These are phyloP conservation scores for Portevinia maculata DNA, from an alignment of 2,888 invertebrate species.

Conservation along the genomic window DNA sequence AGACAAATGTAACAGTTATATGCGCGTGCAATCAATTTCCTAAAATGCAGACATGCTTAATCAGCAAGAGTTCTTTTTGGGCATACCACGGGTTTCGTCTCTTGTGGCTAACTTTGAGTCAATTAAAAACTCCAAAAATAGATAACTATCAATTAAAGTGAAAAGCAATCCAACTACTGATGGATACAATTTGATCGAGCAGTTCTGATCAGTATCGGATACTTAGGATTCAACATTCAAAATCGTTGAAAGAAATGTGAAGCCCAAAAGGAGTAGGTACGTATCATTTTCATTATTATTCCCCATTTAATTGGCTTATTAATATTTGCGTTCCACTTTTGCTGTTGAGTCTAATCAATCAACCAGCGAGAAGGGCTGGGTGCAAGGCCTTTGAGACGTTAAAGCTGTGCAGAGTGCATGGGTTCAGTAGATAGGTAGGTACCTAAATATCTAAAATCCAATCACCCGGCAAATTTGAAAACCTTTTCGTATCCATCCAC, in stretches of 20 bases:
- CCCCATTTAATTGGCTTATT: conserved; percentile 60
- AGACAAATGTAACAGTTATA: conserved; percentile 28
- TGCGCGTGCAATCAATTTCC: conserved; percentile 56
- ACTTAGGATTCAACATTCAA: conserved; percentile 4
- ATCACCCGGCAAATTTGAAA: conserved; percentile 42
- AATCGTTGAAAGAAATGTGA: conserved; percentile 25
- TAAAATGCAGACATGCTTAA: conserved; percentile 52
- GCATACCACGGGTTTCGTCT: conserved; percentile 53
- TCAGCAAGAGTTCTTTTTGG: conserved; percentile 68
- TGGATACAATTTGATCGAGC: conserved; percentile 46
- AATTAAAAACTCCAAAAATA: conserved; percentile 76
- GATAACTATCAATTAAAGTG: conserved; percentile 75
- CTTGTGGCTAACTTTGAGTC: conserved; percentile 72
- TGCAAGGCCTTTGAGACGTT: conserved; percentile 57
- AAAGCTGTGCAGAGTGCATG: conserved; percentile 45
- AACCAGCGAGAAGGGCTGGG: conserved; percentile 44
- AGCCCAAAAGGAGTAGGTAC: conserved; percentile 19
- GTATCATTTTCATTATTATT: conserved; percentile 20
- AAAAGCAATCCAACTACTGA: conserved; percentile 54
- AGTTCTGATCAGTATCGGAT: conserved; percentile 51
- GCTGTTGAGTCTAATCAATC: conserved; percentile 34
- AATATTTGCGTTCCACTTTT: conserved; percentile 59
- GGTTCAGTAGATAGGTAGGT: background rate
- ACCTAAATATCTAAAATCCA: conserved; percentile 22
- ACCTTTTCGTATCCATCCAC: conserved; percentile 39